Conservation (phyloP, 2,797 vertebrate species). For the Sparus aurata region DNA sequence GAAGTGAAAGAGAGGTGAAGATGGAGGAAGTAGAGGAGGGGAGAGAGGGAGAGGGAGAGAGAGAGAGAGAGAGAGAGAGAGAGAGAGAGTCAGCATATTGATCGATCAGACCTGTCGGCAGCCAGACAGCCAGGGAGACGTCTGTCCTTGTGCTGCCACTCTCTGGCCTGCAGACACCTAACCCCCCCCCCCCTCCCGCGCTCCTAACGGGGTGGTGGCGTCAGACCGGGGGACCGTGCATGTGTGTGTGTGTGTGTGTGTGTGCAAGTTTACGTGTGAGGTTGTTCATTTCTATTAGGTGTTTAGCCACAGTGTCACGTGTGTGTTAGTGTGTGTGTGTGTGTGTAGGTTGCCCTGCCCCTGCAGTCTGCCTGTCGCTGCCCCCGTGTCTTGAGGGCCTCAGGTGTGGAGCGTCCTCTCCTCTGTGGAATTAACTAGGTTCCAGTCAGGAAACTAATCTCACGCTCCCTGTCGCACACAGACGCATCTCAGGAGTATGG, state of each 20-base stretch:
- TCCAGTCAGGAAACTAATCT: constrained; percentile 84
- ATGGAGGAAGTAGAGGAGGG: background rate
- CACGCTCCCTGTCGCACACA: constrained; percentile 75
- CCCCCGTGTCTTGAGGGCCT: constrained; percentile 72
- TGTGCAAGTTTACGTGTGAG: constrained; percentile 16
- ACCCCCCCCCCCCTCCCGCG: constrained; percentile 70
- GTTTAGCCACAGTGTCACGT: constrained; percentile 14
- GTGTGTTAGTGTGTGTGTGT: constrained; percentile 13
- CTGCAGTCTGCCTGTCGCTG: constrained; percentile 69
- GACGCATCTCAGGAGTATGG: constrained; percentile 75
- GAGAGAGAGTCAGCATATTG: constrained; percentile 85
- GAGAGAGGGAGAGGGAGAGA: constrained; percentile 4
- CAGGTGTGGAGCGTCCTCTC: constrained; percentile 77
- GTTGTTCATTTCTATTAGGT: constrained; percentile 34
- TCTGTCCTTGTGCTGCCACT: constrained; percentile 94
- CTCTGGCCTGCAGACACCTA: constrained; percentile 92
- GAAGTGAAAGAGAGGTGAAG: constrained; percentile 38
- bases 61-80: constrained; percentile 52
- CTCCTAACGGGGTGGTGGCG: constrained; percentile 71
- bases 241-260: constrained; percentile 11
- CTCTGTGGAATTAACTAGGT: constrained; percentile 80
- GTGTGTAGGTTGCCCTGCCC: constrained; percentile 37
- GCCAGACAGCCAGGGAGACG: constrained; percentile 88
- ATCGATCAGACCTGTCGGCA: constrained; percentile 91
- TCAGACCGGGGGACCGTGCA: constrained; percentile 68